phyloP scores from a whole-genome alignment of 1,140 invertebrate genomes.

The Dendroctonus valens region DNA sequence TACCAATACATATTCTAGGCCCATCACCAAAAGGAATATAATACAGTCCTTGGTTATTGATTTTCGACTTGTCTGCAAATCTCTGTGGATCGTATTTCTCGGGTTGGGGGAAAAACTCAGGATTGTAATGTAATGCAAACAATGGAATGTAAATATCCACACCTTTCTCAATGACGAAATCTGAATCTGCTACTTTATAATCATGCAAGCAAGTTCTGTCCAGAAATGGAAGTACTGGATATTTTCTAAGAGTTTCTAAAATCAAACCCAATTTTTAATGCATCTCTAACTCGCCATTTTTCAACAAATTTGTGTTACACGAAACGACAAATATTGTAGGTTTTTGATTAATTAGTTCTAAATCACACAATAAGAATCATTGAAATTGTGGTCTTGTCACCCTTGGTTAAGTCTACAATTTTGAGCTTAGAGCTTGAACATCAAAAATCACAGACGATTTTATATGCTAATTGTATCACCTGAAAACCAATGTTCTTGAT shows the following conservation, averaged over 20 bases:
- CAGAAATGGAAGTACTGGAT: constrained; percentile 53
- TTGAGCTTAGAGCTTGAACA: too few relatives aligned
- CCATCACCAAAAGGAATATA: constrained; percentile 39
- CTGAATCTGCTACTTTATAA: constrained; percentile 51
- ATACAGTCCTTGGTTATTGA: constrained; percentile 15
- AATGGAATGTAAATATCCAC: constrained; percentile 52
- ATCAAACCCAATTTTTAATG: neutral
- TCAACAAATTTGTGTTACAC: too few relatives aligned
- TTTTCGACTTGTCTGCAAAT: constrained; percentile 46
- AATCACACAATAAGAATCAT: too few relatives aligned
- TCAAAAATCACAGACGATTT: too few relatives aligned
- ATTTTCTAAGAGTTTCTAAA: constrained; percentile 55
- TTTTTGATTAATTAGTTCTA: too few relatives aligned
- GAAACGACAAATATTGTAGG: too few relatives aligned
- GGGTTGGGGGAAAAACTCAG: constrained; percentile 51
- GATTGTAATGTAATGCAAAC: constrained; percentile 45
- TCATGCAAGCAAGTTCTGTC: constrained; percentile 51
- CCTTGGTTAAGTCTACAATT: too few relatives aligned
- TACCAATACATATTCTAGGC: constrained; percentile 36
- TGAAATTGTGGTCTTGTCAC: too few relatives aligned
- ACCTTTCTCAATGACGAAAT: constrained; percentile 50
- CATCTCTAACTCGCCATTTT: too few relatives aligned
- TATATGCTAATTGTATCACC: too few relatives aligned
- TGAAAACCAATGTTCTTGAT: too few relatives aligned
- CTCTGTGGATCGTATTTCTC: constrained; percentile 53